These are phyloP conservation scores for Nasonovia ribisnigri DNA, from an alignment of 2,888 invertebrate genomes.

Conservation along the genomic window DNA sequence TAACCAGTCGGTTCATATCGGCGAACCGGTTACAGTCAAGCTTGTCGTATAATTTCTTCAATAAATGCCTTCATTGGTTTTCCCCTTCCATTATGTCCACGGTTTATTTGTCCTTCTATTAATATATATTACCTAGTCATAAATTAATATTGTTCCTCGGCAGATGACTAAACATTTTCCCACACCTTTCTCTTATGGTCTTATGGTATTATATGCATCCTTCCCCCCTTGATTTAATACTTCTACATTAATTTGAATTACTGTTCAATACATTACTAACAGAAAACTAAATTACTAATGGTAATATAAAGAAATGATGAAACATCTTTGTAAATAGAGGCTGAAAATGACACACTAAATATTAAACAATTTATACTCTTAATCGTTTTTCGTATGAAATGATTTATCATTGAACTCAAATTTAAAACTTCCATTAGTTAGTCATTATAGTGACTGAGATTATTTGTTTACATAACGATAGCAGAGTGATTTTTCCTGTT, in stretches of 20 bases:
- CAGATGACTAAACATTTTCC: neutral
- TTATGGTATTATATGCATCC: too few species aligned
- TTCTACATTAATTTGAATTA: neutral
- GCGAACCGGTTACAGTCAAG: neutral
- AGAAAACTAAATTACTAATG: neutral
- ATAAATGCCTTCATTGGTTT: neutral
- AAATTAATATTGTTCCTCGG: neutral
- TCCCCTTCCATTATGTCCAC: neutral
- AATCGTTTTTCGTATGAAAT: neutral
- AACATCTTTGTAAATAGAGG: neutral
- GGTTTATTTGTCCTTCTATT: neutral
- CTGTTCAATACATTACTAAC: neutral
- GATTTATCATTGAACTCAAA: neutral
- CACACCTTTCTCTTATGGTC: neutral
- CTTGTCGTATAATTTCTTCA: neutral
- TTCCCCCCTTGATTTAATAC: neutral
- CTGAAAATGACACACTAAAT: neutral
- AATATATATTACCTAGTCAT: neutral
- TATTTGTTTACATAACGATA: neutral
- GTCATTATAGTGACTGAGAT: neutral
- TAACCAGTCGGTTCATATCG: neutral
- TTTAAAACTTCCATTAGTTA: neutral
- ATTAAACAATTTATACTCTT: neutral
- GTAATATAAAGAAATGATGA: neutral
- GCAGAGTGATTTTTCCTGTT: neutral